phyloP scores from a whole-genome alignment of 1,140 invertebrate species.

The Bombus soroeensis region DNA sequence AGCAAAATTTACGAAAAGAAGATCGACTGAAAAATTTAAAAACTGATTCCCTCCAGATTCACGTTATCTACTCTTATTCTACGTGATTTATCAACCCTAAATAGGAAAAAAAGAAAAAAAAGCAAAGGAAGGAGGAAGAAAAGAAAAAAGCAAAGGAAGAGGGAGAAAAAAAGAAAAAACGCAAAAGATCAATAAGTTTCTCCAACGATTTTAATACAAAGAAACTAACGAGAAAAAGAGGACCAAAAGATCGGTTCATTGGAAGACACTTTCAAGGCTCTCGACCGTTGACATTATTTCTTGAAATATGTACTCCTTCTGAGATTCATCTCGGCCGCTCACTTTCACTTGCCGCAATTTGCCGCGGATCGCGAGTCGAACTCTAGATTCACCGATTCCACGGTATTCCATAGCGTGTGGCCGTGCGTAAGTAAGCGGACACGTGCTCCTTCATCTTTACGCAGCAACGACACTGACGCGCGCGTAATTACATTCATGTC shows the following conservation, averaged over 20 bases:
- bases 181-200: too few species aligned
- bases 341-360: constrained; percentile 65
- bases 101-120: too few species aligned
- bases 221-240: not conserved
- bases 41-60: too few species aligned
- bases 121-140: too few species aligned
- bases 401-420: not conserved
- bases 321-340: constrained; percentile 37
- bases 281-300: constrained; percentile 45
- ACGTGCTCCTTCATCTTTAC: not conserved
- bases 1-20: too few species aligned
- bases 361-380: constrained; percentile 45
- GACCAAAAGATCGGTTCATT: not conserved
- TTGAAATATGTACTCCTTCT: constrained; percentile 22
- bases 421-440: not conserved
- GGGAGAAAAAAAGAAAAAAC: too few species aligned
- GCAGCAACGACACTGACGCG: not conserved
- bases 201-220: not conserved
- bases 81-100: too few species aligned
- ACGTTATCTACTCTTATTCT: too few species aligned
- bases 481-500: constrained; percentile 33
- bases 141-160: too few species aligned
- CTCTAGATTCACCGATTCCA: constrained; percentile 22
- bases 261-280: constrained; percentile 53
- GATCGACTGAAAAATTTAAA: too few species aligned